A percentile compares a stretch with the other conserved stretches of the same genome.
Evolutionary conservation across 1,140 invertebrate genomes (phyloP).

Genomic region (Eupeodes corollae): DNA sequence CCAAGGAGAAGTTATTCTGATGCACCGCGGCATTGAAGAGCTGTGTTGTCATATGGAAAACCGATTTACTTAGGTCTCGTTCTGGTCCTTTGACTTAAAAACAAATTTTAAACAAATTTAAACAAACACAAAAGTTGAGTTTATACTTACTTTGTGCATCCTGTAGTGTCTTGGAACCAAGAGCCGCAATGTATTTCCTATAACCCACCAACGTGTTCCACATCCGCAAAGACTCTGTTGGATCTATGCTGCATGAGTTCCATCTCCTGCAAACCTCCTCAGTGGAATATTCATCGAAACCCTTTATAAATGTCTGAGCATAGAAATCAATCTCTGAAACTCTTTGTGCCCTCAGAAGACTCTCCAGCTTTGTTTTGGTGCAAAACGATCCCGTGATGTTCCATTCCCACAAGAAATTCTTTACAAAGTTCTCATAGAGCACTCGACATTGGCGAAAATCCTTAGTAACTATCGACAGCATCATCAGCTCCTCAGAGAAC

Average conservation of each 20-base stretch:
- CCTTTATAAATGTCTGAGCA: conserved; percentile 5
- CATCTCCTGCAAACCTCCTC: conserved; percentile 6
- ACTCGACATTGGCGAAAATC: conserved; percentile 14
- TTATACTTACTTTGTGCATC: not conserved
- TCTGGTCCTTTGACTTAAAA: not conserved
- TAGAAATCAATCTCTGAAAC: conserved; percentile 37
- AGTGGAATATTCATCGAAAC: conserved; percentile 1
- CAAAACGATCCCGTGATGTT: conserved; percentile 36
- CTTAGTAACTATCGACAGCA: conserved; percentile 27
- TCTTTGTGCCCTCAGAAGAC: conserved; percentile 35
- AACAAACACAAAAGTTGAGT: not conserved
- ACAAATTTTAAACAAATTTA: no score
- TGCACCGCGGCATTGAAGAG: not conserved
- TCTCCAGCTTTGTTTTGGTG: conserved; percentile 27
- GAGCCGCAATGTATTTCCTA: not conserved
- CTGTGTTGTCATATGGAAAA: not conserved
- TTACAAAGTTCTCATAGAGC: conserved; percentile 20
- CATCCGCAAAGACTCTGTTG: conserved; percentile 1
- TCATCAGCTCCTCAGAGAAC: conserved; percentile 38
- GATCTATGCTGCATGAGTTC: not conserved
- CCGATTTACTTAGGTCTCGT: not conserved
- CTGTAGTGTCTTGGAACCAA: not conserved
- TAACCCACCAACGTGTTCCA: conserved; percentile 4
- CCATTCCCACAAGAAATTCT: conserved; percentile 39
- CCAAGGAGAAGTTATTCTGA: not conserved